Evolutionary conservation across 2,888 invertebrate genomes (phyloP).

Genomic region (Brachycybe producta): DNA sequence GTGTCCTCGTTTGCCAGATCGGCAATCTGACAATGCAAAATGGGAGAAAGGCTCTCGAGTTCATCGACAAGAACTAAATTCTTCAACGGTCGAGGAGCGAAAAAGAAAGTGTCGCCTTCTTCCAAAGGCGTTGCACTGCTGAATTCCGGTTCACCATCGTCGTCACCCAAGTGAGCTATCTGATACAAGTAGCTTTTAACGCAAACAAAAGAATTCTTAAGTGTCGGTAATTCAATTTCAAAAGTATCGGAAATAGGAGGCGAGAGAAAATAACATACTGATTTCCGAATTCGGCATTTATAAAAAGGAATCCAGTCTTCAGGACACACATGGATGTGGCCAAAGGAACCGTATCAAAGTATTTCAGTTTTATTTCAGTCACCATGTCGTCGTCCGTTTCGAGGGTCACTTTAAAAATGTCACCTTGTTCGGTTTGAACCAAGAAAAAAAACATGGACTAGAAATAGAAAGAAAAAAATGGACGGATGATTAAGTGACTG

Average conservation of each 20-base stretch:
- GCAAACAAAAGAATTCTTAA: no score
- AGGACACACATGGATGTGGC: conserved; percentile 94
- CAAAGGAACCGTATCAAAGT: conserved; percentile 98
- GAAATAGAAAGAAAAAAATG: no score
- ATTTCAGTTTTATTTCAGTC: conserved; percentile 95
- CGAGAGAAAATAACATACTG: conserved; percentile 62
- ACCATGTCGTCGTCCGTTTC: conserved; percentile 97
- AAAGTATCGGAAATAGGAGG: neutral
- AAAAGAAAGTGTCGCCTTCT: conserved; percentile 98
- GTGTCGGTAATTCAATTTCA: neutral
- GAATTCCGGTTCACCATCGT: conserved; percentile 97
- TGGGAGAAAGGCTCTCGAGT: conserved; percentile 87
- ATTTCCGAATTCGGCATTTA: conserved; percentile 97
- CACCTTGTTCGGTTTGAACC: conserved; percentile 96
- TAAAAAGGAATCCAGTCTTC: conserved; percentile 96
- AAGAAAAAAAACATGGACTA: conserved; percentile 96
- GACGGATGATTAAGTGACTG: no score
- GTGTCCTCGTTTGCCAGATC: conserved; percentile 97
- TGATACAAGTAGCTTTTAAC: conserved; percentile 80
- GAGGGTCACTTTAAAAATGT: conserved; percentile 90
- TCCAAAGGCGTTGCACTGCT: conserved; percentile 96
- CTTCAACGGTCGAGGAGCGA: conserved; percentile 81
- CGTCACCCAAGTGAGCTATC: conserved; percentile 98
- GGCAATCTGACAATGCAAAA: conserved; percentile 68
- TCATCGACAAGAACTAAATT: conserved; percentile 96